phyloP scores from a whole-genome alignment of 2,888 invertebrate species.

The Acronicta leporina region DNA sequence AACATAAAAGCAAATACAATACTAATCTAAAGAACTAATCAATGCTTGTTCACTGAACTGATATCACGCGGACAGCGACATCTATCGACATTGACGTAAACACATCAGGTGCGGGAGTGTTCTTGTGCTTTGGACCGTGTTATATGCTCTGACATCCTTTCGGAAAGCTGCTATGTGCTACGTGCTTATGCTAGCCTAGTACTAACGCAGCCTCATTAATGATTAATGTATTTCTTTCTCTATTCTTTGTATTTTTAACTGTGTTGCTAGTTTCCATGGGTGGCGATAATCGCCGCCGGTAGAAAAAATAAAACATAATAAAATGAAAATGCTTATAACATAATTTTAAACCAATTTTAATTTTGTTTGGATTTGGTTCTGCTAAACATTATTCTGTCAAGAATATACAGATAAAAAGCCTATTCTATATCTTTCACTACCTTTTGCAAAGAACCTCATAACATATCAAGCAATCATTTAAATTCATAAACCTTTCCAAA shows the following conservation, averaged over 20 bases:
- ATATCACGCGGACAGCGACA: slow-evolving; percentile 38
- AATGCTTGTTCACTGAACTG: slow-evolving; percentile 18
- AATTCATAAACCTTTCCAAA: not conserved
- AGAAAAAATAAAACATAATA: too few species aligned
- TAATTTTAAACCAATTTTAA: too few species aligned
- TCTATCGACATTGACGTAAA: slow-evolving; percentile 33
- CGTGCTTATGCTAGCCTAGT: slow-evolving; percentile 34
- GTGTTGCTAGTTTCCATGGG: too few species aligned
- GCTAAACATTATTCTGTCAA: too few species aligned
- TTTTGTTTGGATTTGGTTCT: too few species aligned
- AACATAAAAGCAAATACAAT: not conserved
- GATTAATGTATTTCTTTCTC: not conserved
- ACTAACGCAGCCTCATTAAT: slow-evolving; percentile 8
- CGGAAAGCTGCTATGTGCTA: slow-evolving; percentile 30
- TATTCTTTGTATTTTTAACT: too few species aligned
- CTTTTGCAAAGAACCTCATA: too few species aligned
- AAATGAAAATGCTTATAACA: too few species aligned
- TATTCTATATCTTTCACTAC: too few species aligned
- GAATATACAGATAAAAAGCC: too few species aligned
- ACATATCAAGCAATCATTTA: too few species aligned
- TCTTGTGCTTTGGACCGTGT: slow-evolving; percentile 40
- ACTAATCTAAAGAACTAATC: slow-evolving; percentile 12
- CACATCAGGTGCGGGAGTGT: slow-evolving; percentile 51
- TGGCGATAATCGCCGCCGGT: too few species aligned
- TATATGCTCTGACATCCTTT: slow-evolving; percentile 39